Percentiles rank a stretch among this genome's conserved stretches.
phyloP scores from a whole-genome alignment of 2,113 vertebrate genomes.

The Hypomesus transpacificus region DNA sequence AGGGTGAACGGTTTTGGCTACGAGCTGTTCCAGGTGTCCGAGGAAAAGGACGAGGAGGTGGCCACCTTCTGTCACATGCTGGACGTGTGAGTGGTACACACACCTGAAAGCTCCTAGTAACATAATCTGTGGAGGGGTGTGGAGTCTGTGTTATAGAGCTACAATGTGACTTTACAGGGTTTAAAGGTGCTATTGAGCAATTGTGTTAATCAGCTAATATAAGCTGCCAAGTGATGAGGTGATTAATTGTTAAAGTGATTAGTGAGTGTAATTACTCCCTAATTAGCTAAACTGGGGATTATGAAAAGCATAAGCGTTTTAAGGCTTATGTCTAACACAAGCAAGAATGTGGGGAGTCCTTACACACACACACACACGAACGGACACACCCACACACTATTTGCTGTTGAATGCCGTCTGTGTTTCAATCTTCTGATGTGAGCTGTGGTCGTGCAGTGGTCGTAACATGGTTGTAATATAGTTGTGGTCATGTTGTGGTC shows the following conservation, averaged over 20 bases:
- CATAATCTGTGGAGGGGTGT: no score
- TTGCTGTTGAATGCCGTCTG: not conserved
- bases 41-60: conserved; percentile 95
- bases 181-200: not conserved
- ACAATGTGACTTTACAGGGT: no score
- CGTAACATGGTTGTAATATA: not conserved
- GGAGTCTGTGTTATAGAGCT: no score
- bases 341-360: no score
- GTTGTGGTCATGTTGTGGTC: conserved; percentile 10
- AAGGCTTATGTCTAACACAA: not conserved
- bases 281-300: not conserved
- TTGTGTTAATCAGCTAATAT: not conserved
- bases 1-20: conserved; percentile 76
- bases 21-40: conserved; percentile 91
- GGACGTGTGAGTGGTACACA: conserved; percentile 81
- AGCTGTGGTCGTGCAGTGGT: not conserved
- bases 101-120: not conserved
- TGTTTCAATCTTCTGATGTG: not conserved
- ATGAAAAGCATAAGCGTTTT: not conserved
- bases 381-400: not conserved
- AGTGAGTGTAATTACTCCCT: not conserved
- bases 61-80: conserved; percentile 96
- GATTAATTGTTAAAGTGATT: not conserved
- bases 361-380: conserved; percentile 3
- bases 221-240: not conserved